Evolutionary conservation across 2,888 invertebrate genomes (phyloP), one percentile per base, ranked within the genome.

Genomic region (Antitype chi): DNA sequence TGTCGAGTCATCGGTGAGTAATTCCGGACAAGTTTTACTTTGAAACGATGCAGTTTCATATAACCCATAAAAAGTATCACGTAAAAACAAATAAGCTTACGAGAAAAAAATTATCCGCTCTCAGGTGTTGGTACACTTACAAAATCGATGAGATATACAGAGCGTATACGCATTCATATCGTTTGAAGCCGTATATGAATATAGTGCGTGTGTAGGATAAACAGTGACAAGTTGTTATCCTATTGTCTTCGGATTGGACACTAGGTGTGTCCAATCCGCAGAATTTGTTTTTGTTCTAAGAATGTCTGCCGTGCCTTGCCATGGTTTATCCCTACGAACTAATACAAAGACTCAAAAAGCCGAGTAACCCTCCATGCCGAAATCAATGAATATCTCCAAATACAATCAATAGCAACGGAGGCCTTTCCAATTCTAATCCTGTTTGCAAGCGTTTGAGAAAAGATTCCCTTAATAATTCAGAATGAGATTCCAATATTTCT

Each of bases 1-100:
- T 84, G 89, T 81, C 85, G 89, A 91, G 85, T 90, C 89, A 88
- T 80, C 84, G 84, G 84, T 88, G 88, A 88, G 87, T 90, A 90
- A 90, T 86, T 86, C 80, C 77, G 25, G 66, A 85, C 81, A 85
- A 87, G 84, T 84, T 87, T 84, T 79, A 84, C 83, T 83, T 85
- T 82, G 73, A 62, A 70, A 73, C 68, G 81, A 76, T 86, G 81
- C 80, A 80, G 68, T 82, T 80, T 77, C 73, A 76, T 67, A 81
- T 71, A 76, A 72, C 72, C 60, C 57, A 76, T 72, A 88, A 80
- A 77, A 74, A 71, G 52, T 25, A 59, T 71, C n/a, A 74, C 43
- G 55, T 63, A 84, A 84, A 83, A 83, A 82, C 77, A 67, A 72
- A 53, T 17, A 71, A 62, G 59, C 23, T 63, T 17, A 68, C 15